Conservation (phyloP, 2,113 vertebrate species). For the Grammomys dolichurus region DNA sequence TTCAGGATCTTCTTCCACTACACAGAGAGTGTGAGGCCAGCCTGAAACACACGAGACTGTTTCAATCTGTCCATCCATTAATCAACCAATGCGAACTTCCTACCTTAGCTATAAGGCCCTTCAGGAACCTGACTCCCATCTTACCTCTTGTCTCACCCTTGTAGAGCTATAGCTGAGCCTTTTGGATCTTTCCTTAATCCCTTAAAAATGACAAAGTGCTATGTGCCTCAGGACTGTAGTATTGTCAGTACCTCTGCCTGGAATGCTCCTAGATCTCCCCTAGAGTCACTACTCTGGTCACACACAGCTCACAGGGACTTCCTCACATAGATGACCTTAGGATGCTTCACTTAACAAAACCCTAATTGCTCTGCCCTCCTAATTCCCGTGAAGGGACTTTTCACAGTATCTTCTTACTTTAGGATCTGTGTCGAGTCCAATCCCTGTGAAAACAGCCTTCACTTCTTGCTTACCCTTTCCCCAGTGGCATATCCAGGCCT, state of each 20-base stretch:
- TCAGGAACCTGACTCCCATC: background rate
- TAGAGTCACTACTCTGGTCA: background rate
- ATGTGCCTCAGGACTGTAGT: background rate
- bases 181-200: background rate
- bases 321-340: background rate
- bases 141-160: background rate
- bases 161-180: background rate
- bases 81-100: no score
- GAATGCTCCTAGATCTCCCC: background rate
- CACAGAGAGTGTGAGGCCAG: background rate
- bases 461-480: background rate
- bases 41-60: background rate
- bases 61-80: background rate
- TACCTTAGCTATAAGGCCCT: background rate
- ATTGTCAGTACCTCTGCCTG: background rate
- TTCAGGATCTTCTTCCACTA: background rate
- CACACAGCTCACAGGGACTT: background rate
- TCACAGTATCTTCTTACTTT: background rate
- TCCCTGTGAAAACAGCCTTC: background rate
- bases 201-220: background rate
- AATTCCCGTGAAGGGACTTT: constrained; percentile 9
- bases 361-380: background rate
- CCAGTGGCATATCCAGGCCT: background rate
- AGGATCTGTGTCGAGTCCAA: background rate
- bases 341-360: background rate